A percentile compares a stretch with the other conserved stretches of the same genome.
phyloP scores from a whole-genome alignment of 1,140 invertebrate species.

The Lucilia sericata region DNA sequence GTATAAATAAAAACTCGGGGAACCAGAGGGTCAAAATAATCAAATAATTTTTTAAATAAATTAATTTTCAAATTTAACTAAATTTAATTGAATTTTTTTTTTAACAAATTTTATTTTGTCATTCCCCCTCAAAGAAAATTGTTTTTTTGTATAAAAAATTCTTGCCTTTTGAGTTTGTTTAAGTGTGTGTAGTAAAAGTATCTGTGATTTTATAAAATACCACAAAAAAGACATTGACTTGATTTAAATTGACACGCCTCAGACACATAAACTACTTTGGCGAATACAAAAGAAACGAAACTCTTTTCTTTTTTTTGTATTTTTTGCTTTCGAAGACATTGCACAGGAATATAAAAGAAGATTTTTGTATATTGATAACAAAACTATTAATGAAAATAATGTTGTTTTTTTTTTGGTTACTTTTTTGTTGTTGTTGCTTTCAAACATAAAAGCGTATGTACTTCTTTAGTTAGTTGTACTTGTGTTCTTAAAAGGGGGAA shows the following conservation, averaged over 20 bases:
- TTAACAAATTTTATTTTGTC: too few relatives aligned
- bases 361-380: slow-evolving; percentile 23
- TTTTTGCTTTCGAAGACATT: background rate
- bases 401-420: background rate
- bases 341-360: background rate
- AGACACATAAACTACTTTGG: slow-evolving; percentile 40
- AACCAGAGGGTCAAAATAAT: background rate
- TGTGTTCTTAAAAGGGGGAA: background rate
- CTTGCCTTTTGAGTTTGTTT: background rate
- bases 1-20: background rate
- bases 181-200: background rate
- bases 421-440: too few relatives aligned
- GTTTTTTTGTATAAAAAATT: background rate
- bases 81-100: too few relatives aligned
- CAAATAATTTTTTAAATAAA: background rate
- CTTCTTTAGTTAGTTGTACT: too few relatives aligned
- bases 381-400: slow-evolving; percentile 15
- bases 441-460: background rate
- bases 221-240: slow-evolving; percentile 41
- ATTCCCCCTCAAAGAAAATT: background rate
- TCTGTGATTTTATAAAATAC: background rate
- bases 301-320: background rate
- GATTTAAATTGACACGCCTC: slow-evolving; percentile 42
- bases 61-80: too few relatives aligned
- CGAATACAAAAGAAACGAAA: slow-evolving; percentile 14